Base-by-base conservation (phyloP, 2,113 vertebrate species). In the Oceanodroma tethys region DNA sequence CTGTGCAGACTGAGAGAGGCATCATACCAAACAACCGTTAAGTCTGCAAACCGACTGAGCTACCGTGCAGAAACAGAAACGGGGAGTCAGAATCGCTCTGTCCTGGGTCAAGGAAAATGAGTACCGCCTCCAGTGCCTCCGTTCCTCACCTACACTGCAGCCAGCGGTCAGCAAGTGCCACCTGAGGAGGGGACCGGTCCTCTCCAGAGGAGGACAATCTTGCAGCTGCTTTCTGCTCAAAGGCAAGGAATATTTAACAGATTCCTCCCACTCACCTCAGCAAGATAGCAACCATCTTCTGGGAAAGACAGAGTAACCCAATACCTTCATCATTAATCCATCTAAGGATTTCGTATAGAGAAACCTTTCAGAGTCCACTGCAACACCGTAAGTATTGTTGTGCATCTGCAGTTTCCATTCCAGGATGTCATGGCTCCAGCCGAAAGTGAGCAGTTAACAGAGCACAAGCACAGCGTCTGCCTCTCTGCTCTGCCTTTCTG, bases 1-100 rank as follows among this genome's bases (percentile, higher is more conserved):
- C 50, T 67, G 70, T 9, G 53, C 71, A 63, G 55, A 26, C 25
- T 13, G n/a, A 11, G 34, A 56, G 32, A 50, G 36, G 52, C 60
- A 20, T 1, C 6, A 6, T 18, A 34, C 10, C 45, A 18, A 52
- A 30, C 58, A 53, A 14, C 19, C 1, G 0, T 4, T 4, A 5
- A 12, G 18, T 10, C 40, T 76, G 45, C 43, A 59, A 45, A n/a
- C 22, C 1, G 1, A 20, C 26, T 0, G 29, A 23, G 16, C 32
- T 43, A 29, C 26, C 0, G 0, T 8, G 27, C 29, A 34, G 68
- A 43, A 53, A 58, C 5, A 42, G 53, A 25, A 72, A 48, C 0
- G 5, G 40, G 26, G 29, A 65, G 30, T 53, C 86, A 45, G 30
- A 80, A 12, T 58, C 36, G 43, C 58, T 60, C 82, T 0, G 4